A percentile compares a stretch with the other conserved stretches of the same genome.
These are phyloP conservation scores for Habropoda laboriosa DNA, from an alignment of 1,140 invertebrate genomes.

Conservation along the genomic window DNA sequence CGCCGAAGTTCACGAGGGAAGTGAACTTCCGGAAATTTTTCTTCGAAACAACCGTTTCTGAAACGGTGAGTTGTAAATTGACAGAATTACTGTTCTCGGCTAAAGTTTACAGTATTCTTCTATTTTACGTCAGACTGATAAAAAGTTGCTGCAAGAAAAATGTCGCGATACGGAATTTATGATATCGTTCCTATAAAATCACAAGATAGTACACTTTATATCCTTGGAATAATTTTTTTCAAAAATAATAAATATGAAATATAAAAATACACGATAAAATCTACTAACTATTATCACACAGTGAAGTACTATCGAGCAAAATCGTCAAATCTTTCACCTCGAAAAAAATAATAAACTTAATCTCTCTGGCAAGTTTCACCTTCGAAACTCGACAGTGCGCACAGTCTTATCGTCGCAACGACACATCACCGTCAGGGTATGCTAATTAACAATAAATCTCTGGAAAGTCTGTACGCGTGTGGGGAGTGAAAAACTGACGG, in stretches of 20 bases:
- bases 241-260: background rate
- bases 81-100: background rate
- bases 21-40: background rate
- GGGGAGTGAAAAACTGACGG: background rate
- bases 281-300: too few species aligned
- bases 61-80: too few species aligned
- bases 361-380: too few species aligned
- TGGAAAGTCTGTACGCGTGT: background rate
- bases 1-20: background rate
- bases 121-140: too few species aligned
- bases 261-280: background rate
- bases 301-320: too few species aligned
- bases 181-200: too few species aligned
- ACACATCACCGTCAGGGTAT: background rate
- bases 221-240: background rate
- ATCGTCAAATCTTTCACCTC: too few species aligned
- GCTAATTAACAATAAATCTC: constrained; percentile 34
- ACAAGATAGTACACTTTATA: too few species aligned
- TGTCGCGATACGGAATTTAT: too few species aligned
- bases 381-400: background rate
- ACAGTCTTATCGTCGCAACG: background rate
- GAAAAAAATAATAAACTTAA: too few species aligned
- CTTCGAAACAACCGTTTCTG: background rate
- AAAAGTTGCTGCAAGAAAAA: too few species aligned
- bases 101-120: background rate